Percentiles rank a stretch among this genome's conserved stretches.
Evolutionary conservation across 2,888 invertebrate genomes (phyloP).

Genomic region (Hoplodrina ambigua): DNA sequence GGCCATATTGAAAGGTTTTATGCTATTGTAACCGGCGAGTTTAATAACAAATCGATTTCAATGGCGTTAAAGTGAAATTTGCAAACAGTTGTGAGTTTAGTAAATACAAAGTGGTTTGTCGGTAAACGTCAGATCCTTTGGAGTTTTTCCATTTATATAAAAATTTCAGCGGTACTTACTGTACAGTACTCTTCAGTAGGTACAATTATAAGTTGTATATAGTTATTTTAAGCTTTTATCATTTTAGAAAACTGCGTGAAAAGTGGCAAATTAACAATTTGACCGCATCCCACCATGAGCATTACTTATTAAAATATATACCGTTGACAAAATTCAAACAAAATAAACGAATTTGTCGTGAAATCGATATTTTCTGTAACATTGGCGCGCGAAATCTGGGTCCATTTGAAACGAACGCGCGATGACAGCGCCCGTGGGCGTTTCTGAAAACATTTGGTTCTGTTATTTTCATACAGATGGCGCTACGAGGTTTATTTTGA

Average conservation of each 20-base stretch:
- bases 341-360: constrained; percentile 17
- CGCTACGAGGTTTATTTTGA: constrained; percentile 55
- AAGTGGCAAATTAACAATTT: constrained; percentile 8
- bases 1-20: constrained; percentile 59
- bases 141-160: constrained; percentile 26
- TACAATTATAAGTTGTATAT: not conserved
- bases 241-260: not conserved
- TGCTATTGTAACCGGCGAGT: constrained; percentile 61
- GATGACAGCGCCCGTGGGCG: constrained; percentile 68
- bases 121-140: constrained; percentile 47
- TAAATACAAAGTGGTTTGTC: constrained; percentile 57
- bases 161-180: not conserved
- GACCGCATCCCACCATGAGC: constrained; percentile 20
- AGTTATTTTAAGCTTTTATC: not conserved
- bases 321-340: constrained; percentile 25
- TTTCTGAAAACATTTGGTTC: constrained; percentile 69
- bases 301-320: constrained; percentile 25
- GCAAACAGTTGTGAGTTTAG: constrained; percentile 60
- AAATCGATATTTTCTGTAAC: constrained; percentile 33
- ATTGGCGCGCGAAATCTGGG: constrained; percentile 25
- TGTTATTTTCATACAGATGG: constrained; percentile 70
- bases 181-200: not conserved
- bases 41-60: constrained; percentile 66
- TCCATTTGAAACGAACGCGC: constrained; percentile 24
- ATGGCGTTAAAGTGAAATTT: constrained; percentile 60